Conservation (phyloP, 2,888 invertebrate species). For the Enoplolaimus lenunculus region DNA sequence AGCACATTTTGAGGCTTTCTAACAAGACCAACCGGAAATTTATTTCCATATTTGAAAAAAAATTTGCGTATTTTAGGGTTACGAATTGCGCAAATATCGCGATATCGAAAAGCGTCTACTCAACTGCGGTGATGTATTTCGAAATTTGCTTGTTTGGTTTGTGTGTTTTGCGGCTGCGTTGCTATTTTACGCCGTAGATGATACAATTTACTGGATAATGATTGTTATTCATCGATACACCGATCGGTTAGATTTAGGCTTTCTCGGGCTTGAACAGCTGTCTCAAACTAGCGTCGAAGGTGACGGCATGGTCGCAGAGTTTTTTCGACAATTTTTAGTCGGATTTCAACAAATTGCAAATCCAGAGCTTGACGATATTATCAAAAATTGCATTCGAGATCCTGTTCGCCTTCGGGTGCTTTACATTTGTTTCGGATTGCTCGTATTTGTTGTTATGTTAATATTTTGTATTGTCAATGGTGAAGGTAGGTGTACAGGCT, state of each 20-base stretch:
- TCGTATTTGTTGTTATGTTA: too few relatives aligned
- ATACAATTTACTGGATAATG: neutral
- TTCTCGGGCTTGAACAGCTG: neutral
- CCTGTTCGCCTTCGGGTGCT: too few relatives aligned
- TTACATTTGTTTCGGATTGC: too few relatives aligned
- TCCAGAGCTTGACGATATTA: neutral
- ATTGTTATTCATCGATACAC: neutral
- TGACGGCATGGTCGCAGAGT: neutral
- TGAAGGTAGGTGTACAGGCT: too few relatives aligned
- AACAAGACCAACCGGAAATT: too few relatives aligned
- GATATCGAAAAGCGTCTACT: neutral
- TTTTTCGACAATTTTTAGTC: neutral
- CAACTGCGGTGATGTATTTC: neutral
- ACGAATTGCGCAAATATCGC: neutral
- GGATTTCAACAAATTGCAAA: conserved; percentile 5
- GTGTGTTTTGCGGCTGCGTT: neutral
- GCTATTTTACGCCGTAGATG: neutral
- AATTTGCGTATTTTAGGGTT: too few relatives aligned
- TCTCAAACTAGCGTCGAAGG: neutral
- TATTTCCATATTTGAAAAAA: too few relatives aligned
- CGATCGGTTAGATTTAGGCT: neutral
- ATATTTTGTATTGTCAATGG: too few relatives aligned
- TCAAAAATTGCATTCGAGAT: neutral
- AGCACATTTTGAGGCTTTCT: too few relatives aligned
- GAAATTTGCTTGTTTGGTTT: neutral